phyloP scores from a whole-genome alignment of 2,113 vertebrate species.

The Tragelaphus scriptus region DNA sequence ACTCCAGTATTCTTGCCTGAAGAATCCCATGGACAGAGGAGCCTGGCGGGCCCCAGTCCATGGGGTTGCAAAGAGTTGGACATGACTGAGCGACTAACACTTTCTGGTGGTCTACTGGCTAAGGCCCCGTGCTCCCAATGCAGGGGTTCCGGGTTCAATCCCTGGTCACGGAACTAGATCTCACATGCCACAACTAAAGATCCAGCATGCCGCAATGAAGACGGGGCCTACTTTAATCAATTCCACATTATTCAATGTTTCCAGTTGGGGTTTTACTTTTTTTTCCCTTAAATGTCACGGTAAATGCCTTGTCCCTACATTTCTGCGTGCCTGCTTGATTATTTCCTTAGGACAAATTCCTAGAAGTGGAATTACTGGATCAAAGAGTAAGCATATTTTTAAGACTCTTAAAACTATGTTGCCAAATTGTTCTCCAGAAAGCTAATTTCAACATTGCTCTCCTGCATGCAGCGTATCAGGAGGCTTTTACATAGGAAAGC shows the following conservation, averaged over 20 bases:
- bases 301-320: not conserved
- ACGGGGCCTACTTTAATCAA: not conserved
- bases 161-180: not conserved
- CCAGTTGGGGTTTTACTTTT: not conserved
- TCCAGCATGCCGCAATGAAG: not conserved
- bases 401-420: slow-evolving; percentile 37
- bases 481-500: not conserved
- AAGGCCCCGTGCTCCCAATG: not conserved
- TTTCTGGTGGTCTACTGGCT: not conserved
- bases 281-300: not conserved
- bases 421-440: slow-evolving; percentile 5
- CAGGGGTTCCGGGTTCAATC: not conserved
- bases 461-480: not conserved
- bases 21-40: not conserved
- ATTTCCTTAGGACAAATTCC: slow-evolving; percentile 40
- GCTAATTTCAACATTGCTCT: not conserved
- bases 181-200: not conserved
- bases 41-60: not conserved
- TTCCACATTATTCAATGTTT: not conserved
- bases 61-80: not conserved
- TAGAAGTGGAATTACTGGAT: slow-evolving; percentile 46
- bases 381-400: slow-evolving; percentile 47
- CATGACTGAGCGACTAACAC: not conserved
- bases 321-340: not conserved
- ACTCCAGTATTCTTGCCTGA: not conserved